Conservation (phyloP, 2,113 vertebrate species). For the Carettochelys insculpta region DNA sequence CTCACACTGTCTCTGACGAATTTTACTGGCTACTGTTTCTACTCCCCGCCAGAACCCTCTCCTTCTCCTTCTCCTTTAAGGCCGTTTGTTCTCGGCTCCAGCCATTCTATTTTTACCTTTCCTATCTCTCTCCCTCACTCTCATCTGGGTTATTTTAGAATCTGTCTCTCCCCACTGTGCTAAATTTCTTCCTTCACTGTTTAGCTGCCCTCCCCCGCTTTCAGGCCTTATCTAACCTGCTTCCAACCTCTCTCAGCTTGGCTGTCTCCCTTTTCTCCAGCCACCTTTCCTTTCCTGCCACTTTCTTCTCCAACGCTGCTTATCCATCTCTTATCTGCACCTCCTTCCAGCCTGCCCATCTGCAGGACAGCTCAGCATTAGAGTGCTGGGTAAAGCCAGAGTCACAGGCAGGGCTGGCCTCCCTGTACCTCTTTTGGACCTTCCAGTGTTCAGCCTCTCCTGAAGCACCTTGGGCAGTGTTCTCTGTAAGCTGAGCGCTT, state of each 20-base stretch:
- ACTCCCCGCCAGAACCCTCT: background rate
- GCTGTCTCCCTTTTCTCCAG: background rate
- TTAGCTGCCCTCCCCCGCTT: background rate
- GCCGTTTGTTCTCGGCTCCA: rapidly evolving
- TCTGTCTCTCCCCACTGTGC: background rate
- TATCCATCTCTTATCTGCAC: background rate
- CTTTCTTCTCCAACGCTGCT: rapidly evolving
- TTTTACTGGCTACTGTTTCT: background rate
- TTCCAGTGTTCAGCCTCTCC: background rate
- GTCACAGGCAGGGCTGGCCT: background rate
- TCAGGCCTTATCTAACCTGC: background rate
- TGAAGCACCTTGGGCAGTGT: too few species aligned
- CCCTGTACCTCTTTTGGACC: background rate
- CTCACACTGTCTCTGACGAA: background rate
- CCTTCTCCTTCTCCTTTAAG: background rate
- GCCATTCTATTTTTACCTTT: background rate
- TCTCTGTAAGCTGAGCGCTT: too few species aligned
- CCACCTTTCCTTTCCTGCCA: rapidly evolving
- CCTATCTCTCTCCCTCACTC: background rate
- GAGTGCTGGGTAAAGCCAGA: background rate
- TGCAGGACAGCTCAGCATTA: rapidly evolving
- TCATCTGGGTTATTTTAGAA: background rate
- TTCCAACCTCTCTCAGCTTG: background rate
- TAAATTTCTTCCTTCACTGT: background rate
- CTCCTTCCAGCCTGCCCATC: background rate